Evolutionary conservation across 2,797 vertebrate genomes (phyloP).

Genomic region (Numenius phaeopus): DNA sequence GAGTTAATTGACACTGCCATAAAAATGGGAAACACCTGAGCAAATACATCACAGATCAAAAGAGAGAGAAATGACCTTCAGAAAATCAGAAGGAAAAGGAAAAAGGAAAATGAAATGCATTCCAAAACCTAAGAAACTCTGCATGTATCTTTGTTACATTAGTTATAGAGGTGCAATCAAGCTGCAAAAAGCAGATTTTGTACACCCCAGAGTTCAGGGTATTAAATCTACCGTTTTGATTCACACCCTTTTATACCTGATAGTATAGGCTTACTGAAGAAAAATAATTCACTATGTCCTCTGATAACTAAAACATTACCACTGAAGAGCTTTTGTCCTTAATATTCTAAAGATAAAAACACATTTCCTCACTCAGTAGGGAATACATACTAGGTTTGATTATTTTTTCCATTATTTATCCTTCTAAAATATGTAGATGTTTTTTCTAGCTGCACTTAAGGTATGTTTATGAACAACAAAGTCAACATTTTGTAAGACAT

Average conservation of each 20-base stretch:
- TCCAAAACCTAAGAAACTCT: conserved; percentile 19
- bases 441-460: background rate
- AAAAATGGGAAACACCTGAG: conserved; percentile 78
- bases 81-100: conserved; percentile 13
- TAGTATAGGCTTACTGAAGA: background rate
- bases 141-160: background rate
- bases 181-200: conserved; percentile 39
- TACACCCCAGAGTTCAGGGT: background rate
- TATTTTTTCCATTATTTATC: background rate
- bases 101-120: conserved; percentile 19
- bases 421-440: background rate
- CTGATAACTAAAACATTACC: background rate
- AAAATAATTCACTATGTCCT: background rate
- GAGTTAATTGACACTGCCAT: conserved; percentile 69
- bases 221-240: conserved; percentile 5
- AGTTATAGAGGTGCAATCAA: background rate
- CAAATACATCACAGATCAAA: conserved; percentile 74
- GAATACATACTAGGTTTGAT: background rate
- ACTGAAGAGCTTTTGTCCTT: background rate
- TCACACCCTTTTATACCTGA: background rate
- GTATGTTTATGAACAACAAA: background rate
- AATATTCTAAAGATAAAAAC: background rate
- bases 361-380: background rate
- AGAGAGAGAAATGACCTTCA: conserved; percentile 35
- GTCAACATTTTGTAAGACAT: background rate